A percentile compares a stretch with the other conserved stretches of the same genome.
These are phyloP conservation scores for Spinus pinus DNA, from an alignment of 2,797 vertebrate species.

Conservation along the genomic window DNA sequence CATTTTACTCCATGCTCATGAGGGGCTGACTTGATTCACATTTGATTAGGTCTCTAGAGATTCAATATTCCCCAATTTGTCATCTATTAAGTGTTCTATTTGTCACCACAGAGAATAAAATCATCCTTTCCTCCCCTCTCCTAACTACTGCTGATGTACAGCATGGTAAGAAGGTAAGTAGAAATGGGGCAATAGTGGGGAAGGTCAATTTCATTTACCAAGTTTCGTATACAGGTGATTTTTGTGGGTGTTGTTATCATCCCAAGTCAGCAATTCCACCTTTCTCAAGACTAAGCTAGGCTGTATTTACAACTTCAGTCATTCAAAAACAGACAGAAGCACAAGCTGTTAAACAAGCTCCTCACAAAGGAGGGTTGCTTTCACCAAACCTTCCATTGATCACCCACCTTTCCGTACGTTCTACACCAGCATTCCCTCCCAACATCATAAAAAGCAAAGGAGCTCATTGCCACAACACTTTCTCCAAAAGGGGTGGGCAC, in stretches of 20 bases:
- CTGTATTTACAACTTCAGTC: neutral
- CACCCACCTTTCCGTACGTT: neutral
- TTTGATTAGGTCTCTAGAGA: slow-evolving; percentile 44
- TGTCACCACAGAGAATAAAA: slow-evolving; percentile 4
- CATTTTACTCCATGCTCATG: neutral
- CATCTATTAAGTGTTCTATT: slow-evolving; percentile 31
- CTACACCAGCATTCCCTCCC: neutral
- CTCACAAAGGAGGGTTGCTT: neutral
- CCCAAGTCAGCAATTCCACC: neutral
- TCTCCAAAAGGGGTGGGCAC: neutral
- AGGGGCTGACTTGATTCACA: neutral
- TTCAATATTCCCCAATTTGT: slow-evolving; percentile 34
- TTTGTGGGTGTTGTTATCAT: neutral
- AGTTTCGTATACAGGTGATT: neutral
- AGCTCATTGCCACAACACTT: neutral
- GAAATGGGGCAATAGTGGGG: neutral
- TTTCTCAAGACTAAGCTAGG: neutral
- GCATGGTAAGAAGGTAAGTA: neutral
- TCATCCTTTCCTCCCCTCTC: neutral
- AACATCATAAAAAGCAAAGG: neutral
- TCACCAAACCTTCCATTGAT: neutral
- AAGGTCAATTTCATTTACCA: neutral
- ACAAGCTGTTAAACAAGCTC: neutral
- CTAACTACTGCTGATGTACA: neutral
- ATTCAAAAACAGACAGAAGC: neutral